Evolutionary conservation across 2,797 vertebrate genomes (phyloP).

Genomic region (Sciurus vulgaris): DNA sequence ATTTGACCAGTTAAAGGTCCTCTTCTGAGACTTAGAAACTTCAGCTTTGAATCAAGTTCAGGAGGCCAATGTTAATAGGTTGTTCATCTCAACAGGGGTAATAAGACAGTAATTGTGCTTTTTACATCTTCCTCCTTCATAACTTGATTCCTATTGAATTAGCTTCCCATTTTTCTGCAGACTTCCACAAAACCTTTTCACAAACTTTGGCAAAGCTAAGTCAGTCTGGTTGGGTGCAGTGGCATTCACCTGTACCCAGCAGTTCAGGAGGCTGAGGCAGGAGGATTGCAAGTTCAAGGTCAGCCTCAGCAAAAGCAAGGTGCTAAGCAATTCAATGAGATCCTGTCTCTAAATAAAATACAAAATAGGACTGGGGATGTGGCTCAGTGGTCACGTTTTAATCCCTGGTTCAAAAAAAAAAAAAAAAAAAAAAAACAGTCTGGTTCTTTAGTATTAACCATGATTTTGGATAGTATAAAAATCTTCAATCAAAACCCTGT

Average conservation of each 20-base stretch:
- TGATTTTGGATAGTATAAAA: conserved; percentile 11
- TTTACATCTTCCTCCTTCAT: background rate
- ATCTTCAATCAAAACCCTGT: background rate
- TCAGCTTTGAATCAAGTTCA: background rate
- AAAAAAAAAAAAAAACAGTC: too few relatives aligned
- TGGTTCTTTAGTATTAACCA: background rate
- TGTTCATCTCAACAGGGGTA: background rate
- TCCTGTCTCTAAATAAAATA: too few relatives aligned
- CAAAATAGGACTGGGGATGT: too few relatives aligned
- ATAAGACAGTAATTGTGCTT: background rate
- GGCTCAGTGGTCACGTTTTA: too few relatives aligned
- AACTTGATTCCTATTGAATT: background rate
- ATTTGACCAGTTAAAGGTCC: background rate
- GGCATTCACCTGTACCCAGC: too few relatives aligned
- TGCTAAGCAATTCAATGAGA: too few relatives aligned
- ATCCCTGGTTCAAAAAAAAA: too few relatives aligned
- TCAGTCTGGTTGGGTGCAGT: background rate
- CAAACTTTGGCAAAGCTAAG: background rate
- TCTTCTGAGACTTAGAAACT: background rate
- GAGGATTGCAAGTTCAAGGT: too few relatives aligned
- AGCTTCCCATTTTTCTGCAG: background rate
- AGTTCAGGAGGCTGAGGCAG: too few relatives aligned
- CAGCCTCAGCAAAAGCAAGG: too few relatives aligned
- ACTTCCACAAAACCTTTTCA: background rate
- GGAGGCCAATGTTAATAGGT: background rate